These are phyloP conservation scores for Mohoua ochrocephala DNA, from an alignment of 2,113 vertebrate species.

Conservation along the genomic window DNA sequence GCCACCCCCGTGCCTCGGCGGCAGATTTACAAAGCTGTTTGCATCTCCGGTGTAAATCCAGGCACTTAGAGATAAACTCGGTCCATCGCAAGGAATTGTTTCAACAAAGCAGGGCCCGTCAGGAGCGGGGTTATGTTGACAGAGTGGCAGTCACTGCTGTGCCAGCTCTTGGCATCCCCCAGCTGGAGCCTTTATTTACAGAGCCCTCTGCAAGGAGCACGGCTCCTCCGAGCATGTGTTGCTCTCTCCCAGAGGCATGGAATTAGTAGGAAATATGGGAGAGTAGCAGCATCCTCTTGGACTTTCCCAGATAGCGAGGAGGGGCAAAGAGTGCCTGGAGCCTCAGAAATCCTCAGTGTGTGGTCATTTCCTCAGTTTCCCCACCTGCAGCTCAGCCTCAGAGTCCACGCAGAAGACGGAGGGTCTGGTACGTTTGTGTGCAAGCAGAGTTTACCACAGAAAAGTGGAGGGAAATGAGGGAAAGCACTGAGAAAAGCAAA, in stretches of 20 bases:
- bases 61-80: conserved; percentile 8
- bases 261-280: background rate
- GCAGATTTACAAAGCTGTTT: conserved; percentile 34
- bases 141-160: background rate
- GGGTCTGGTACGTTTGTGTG: background rate
- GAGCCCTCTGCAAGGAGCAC: background rate
- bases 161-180: background rate
- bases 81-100: background rate
- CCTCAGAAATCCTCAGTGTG: fast-evolving
- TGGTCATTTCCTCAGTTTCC: background rate
- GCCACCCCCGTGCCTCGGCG: background rate
- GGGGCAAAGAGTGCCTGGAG: background rate
- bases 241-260: background rate
- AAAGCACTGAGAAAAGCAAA: background rate
- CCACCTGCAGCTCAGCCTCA: background rate
- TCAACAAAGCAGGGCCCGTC: background rate
- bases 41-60: background rate
- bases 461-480: background rate
- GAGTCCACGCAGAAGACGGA: background rate
- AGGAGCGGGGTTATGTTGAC: background rate
- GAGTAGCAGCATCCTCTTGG: background rate
- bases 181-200: background rate
- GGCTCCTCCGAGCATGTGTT: fast-evolving
- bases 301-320: background rate
- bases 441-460: background rate